Conservation (phyloP, 2,797 vertebrate species). For the Mormyrus hasselquistii region DNA sequence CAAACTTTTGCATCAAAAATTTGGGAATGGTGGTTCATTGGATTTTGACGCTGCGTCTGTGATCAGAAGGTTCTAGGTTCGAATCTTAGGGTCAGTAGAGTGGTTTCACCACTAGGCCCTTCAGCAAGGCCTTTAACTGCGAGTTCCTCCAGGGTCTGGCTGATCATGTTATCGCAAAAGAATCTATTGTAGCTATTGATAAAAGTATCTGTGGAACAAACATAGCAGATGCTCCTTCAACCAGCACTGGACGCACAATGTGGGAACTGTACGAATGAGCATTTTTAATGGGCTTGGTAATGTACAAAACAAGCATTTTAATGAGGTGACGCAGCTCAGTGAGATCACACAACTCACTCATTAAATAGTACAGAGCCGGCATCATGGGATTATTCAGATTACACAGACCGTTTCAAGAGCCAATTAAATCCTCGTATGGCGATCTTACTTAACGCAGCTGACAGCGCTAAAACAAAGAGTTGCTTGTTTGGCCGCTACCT, state of each 20-base stretch:
- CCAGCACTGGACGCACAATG: background rate
- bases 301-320: background rate
- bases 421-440: background rate
- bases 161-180: background rate
- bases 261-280: background rate
- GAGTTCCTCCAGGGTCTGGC: background rate
- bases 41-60: background rate
- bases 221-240: background rate
- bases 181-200: background rate
- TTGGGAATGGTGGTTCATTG: background rate
- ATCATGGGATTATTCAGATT: background rate
- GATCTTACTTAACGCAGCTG: background rate
- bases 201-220: background rate
- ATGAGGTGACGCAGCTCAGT: background rate
- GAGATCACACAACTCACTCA: background rate
- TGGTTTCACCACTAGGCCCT: background rate
- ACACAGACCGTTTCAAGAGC: background rate
- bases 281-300: background rate
- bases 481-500: background rate
- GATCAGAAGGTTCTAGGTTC: background rate
- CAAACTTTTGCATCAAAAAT: background rate
- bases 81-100: background rate
- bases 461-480: background rate
- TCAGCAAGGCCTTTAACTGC: background rate
- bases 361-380: background rate